Base-by-base conservation (phyloP, 2,113 vertebrate species). In the Myrmecobius fasciatus region DNA sequence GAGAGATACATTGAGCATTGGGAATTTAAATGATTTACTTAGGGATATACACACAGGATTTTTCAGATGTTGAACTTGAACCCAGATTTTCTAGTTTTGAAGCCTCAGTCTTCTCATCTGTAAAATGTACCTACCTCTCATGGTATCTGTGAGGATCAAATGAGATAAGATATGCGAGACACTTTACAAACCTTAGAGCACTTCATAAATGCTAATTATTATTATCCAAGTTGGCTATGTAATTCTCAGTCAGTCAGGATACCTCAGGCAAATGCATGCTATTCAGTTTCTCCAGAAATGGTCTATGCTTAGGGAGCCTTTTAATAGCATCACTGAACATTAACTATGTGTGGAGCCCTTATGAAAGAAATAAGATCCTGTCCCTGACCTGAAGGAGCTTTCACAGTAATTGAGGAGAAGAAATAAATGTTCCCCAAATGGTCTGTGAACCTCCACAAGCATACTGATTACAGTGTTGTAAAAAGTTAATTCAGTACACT, bases 311-410 rank as follows among this genome's bases (percentile, higher is more conserved):
- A 52, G 52, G 54, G 91, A 90, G 56, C 9, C 3, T 83, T 47
- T 60, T 56, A 46, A 22, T 56, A 91, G 91, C 28, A n/a, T 4
- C 67, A 83, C 67, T 83, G n/a, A 83, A 43, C n/a, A 83, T 83
- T 83, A 83, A 83, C 36, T 83, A 83, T 11, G 67, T 43, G n/a
- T 83, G n/a, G 67, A 83, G n/a, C n/a, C 67, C 36, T 43, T 83
- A 83, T 83, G n/a, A 83, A 83, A 83, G 67, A 83, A 83, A 83
- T 83, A 83, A 83, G 67, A 83, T 83, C 36, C 67, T 83, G n/a
- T 83, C 20, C n/a, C n/a, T 83, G 67, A 83, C 67, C 60, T 83
- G 67, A 20, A 83, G 67, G 67, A 43, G n/a, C 67, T 83, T 83
- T 83, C 17, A 43, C 2, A 20, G n/a, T 83, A 83, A 83, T 83